Evolutionary conservation across 2,113 vertebrate species (phyloP).

Genomic region (Plestiodon gilberti): DNA sequence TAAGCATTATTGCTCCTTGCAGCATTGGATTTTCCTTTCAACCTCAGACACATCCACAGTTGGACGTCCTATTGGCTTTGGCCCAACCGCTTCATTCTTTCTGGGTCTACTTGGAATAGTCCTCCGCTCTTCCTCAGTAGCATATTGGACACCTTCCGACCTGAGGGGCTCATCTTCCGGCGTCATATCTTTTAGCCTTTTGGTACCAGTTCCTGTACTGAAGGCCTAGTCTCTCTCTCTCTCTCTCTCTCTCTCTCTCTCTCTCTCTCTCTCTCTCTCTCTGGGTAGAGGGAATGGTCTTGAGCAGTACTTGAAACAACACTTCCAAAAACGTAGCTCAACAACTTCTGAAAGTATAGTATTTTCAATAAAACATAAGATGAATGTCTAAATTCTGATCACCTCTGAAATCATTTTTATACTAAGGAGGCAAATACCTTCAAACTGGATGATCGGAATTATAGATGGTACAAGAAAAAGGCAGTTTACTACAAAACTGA

Average conservation of each 20-base stretch:
- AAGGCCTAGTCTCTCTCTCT: background rate
- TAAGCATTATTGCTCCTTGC: too few relatives aligned
- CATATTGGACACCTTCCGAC: too few relatives aligned
- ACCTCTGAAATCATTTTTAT: background rate
- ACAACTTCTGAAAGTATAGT: background rate
- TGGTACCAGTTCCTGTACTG: too few relatives aligned
- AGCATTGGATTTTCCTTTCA: too few relatives aligned
- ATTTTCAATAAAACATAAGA: background rate
- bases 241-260: background rate
- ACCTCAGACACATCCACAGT: too few relatives aligned
- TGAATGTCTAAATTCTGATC: background rate
- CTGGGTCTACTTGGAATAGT: too few relatives aligned
- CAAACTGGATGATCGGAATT: too few relatives aligned
- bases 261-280: background rate
- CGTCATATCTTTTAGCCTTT: too few relatives aligned
- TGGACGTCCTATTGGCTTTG: too few relatives aligned
- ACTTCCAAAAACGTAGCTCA: background rate
- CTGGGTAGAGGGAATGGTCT: background rate
- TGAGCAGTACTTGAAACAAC: background rate
- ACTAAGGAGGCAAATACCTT: background rate
- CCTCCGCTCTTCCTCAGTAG: too few relatives aligned
- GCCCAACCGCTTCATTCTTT: too few relatives aligned
- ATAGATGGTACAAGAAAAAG: background rate
- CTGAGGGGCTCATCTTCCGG: too few relatives aligned
- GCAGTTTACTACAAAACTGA: background rate